Conservation (phyloP, 1,140 invertebrate genomes). For the Leptinotarsa lineolata region DNA sequence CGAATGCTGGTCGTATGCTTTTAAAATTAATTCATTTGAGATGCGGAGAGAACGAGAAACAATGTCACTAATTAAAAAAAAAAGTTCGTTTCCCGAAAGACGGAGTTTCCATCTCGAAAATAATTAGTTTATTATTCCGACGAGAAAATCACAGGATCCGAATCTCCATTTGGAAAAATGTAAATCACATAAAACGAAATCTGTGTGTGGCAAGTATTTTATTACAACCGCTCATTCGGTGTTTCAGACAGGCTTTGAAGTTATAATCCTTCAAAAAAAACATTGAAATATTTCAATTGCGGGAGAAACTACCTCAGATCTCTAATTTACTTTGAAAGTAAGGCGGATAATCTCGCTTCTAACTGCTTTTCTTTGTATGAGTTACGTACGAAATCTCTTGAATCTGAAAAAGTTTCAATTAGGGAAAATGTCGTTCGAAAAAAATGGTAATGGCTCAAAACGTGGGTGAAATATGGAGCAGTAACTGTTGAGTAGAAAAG, state of each 20-base stretch:
- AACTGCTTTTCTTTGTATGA: not conserved
- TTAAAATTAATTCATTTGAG: not conserved
- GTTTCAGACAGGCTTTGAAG: not conserved
- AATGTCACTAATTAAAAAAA: slow-evolving; percentile 10
- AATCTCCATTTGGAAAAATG: not conserved
- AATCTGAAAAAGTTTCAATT: not conserved
- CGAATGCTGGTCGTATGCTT: not conserved
- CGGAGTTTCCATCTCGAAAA: not conserved
- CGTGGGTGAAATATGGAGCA: too few relatives aligned
- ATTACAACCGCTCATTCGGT: not conserved
- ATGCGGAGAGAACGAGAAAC: not conserved
- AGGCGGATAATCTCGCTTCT: not conserved
- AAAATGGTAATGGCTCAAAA: too few relatives aligned
- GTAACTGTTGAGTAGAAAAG: too few relatives aligned
- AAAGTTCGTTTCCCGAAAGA: not conserved
- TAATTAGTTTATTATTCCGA: slow-evolving; percentile 12
- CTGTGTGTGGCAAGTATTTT: too few relatives aligned
- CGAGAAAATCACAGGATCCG: not conserved
- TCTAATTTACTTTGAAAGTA: slow-evolving; percentile 1
- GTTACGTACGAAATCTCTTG: not conserved
- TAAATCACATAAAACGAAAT: too few relatives aligned
- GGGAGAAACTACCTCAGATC: not conserved
- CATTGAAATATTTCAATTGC: not conserved
- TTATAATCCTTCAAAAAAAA: not conserved
- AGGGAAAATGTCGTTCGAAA: not conserved